These are phyloP conservation scores for Saxicola maurus DNA, from an alignment of 2,797 vertebrate species.

Conservation along the genomic window DNA sequence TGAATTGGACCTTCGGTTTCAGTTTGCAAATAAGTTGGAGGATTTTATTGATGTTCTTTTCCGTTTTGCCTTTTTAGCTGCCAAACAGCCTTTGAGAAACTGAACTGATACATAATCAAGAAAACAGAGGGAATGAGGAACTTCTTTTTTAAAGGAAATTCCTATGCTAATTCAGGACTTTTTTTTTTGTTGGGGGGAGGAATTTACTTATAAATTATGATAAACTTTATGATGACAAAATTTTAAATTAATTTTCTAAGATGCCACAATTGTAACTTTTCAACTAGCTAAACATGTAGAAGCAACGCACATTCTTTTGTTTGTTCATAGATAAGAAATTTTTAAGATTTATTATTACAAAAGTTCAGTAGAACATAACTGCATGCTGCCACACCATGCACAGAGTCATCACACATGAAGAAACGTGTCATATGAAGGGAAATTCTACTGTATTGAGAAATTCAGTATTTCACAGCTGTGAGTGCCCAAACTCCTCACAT, in stretches of 20 bases:
- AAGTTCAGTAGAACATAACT: neutral
- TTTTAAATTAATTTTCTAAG: neutral
- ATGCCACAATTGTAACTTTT: neutral
- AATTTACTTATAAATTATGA: neutral
- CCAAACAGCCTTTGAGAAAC: constrained; percentile 32
- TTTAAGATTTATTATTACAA: neutral
- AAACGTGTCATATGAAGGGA: neutral
- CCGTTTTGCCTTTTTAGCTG: constrained; percentile 25
- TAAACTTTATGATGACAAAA: neutral
- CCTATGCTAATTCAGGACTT: neutral
- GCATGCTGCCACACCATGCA: too few species aligned
- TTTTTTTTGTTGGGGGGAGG: neutral
- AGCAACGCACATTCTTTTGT: neutral
- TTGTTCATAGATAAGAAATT: neutral
- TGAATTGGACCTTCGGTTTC: constrained; percentile 58
- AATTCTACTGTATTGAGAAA: neutral
- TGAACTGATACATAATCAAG: neutral
- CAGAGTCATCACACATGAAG: accelerated
- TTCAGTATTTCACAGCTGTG: neutral
- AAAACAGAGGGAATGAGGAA: neutral
- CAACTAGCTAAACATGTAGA: neutral
- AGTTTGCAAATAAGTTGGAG: constrained; percentile 52
- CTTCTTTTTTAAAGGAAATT: neutral
- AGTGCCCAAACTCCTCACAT: neutral
- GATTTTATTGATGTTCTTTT: constrained; percentile 24